A percentile compares a stretch with the other conserved stretches of the same genome.
Conservation (phyloP, 2,888 invertebrate species). For the Leptura quadrifasciata region DNA sequence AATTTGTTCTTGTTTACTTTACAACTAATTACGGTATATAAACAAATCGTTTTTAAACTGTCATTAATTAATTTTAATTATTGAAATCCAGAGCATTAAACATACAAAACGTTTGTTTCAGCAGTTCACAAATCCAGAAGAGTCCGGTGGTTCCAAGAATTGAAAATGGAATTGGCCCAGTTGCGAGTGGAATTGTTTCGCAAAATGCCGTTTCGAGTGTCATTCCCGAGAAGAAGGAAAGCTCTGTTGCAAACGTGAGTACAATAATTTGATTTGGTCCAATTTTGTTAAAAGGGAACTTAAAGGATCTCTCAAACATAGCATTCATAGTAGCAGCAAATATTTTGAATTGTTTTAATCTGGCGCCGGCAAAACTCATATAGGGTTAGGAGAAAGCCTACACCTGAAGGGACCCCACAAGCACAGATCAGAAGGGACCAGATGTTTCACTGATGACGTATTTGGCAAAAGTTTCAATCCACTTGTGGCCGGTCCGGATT, state of each 20-base stretch:
- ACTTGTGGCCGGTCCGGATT: no score
- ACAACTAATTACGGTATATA: not conserved
- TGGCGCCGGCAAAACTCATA: no score
- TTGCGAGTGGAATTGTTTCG: constrained; percentile 6
- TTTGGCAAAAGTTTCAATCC: no score
- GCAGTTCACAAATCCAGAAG: constrained; percentile 50
- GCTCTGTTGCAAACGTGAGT: constrained; percentile 26
- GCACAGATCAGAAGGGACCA: no score
- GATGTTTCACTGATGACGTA: no score
- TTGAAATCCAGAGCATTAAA: constrained; percentile 7
- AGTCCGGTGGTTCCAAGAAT: constrained; percentile 24
- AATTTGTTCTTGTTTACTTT: not conserved
- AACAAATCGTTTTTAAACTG: not conserved
- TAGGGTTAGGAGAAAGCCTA: no score
- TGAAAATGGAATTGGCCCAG: constrained; percentile 33
- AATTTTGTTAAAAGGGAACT: no score
- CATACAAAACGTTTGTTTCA: constrained; percentile 38
- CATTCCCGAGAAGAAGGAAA: constrained; percentile 31
- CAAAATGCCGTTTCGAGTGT: constrained; percentile 28
- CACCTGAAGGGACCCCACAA: no score
- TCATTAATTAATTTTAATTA: not conserved
- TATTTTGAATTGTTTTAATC: no score
- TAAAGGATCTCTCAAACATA: no score
- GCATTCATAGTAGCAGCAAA: no score
- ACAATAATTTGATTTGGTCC: not conserved